Base-by-base conservation (phyloP, 2,113 vertebrate genomes). In the Nyctereutes procyonoides region DNA sequence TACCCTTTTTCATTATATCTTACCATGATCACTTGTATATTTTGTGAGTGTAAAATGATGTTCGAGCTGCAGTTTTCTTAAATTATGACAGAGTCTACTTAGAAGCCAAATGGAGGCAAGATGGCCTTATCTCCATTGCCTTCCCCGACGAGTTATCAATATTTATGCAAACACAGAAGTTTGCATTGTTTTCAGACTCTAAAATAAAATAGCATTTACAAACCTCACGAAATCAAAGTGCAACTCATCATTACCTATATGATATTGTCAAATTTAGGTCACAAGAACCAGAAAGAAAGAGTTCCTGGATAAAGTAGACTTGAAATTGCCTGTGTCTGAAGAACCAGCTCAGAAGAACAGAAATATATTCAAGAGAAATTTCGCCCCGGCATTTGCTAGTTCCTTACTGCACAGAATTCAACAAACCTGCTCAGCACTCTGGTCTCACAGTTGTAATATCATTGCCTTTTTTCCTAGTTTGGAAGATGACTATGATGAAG, bases 141-240 rank as follows among this genome's bases (percentile, higher is more conserved):
- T 63, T 58, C 13, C 58, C 38, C 48, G 0, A 20, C n/a, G 30
- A 76, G 62, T n/a, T 80, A 32, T 8, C 53, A 80, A 43, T n/a
- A 55, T 32, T 88, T 58, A 63, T 8, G 73, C 48, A 30, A 83
- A 85, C 26, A 82, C 10, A 74, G 74, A 55, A 30, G 1, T 32
- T 84, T 55, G 55, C 38, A 60, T 81, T 26, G 38, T 58, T 80
- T 67, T 90, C 71, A 48, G 28, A 77, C 76, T 92, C 84, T 73
- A 74, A 96, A 96, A 86, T 74, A 67, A 95, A 84, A 76, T 20
- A 84, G 35, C 43, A 62, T 14, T 63, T 43, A 53, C 19, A 76
- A 20, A 86, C 22, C 13, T 91, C 79, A 95, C 2, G 60, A 95
- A 87, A 87, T 65, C 65, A 53, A 93, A 95, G 22, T 35, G 28